phyloP scores from a whole-genome alignment of 2,888 invertebrate species.

The Scelioninae gen. 1 region DNA sequence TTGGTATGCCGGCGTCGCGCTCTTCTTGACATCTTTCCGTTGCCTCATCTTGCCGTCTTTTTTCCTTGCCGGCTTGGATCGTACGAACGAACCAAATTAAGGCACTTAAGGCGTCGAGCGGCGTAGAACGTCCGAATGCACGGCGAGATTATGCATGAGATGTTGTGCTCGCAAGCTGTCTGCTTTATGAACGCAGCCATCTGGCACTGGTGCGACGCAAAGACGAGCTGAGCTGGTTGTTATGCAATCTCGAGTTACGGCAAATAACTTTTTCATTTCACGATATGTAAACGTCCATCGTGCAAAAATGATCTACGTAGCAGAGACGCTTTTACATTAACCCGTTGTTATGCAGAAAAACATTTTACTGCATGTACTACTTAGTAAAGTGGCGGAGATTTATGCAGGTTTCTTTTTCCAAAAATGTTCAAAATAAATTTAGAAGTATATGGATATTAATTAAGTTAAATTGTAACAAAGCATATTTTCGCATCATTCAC shows the following conservation, averaged over 20 bases:
- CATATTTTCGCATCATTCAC: no score
- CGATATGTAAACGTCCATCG: constrained; percentile 51
- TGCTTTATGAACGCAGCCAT: constrained; percentile 77
- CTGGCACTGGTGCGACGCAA: constrained; percentile 65
- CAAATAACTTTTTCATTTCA: constrained; percentile 58
- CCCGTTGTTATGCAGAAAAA: constrained; percentile 36
- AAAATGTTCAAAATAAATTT: background rate
- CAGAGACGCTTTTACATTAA: constrained; percentile 27
- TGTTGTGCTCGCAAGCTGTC: constrained; percentile 76
- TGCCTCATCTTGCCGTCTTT: constrained; percentile 1
- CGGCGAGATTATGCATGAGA: constrained; percentile 75
- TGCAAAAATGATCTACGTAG: constrained; percentile 31
- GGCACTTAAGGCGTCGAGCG: constrained; percentile 77
- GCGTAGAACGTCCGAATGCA: constrained; percentile 67
- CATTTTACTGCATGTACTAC: constrained; percentile 31
- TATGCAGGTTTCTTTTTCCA: no score
- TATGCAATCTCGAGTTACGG: constrained; percentile 55
- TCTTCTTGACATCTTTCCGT: constrained; percentile 4
- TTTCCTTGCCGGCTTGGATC: constrained; percentile 64
- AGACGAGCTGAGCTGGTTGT: constrained; percentile 37
- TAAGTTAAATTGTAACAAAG: no score
- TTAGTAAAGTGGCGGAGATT: no score
- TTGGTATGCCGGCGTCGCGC: background rate
- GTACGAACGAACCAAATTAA: constrained; percentile 80
- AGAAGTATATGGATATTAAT: no score